These are phyloP conservation scores for Habropoda laboriosa DNA, from an alignment of 1,140 invertebrate species.

Conservation along the genomic window DNA sequence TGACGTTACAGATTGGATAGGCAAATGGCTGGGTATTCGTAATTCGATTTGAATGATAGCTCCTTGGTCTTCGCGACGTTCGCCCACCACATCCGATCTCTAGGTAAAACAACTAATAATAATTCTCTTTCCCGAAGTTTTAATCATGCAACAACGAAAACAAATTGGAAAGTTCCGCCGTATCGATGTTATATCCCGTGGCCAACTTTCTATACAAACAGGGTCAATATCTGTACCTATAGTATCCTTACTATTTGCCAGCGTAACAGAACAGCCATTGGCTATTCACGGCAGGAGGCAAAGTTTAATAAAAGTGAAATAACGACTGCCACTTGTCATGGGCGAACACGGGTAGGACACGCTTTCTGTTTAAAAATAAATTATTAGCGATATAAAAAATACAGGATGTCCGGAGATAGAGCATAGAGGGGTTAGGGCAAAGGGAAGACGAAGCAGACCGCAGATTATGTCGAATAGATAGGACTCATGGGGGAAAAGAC, in stretches of 20 bases:
- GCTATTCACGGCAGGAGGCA: no score
- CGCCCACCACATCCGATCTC: neutral
- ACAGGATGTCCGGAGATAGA: neutral
- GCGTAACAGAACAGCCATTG: no score
- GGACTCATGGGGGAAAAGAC: slow-evolving; percentile 46
- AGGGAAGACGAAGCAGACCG: neutral
- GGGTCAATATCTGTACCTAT: slow-evolving; percentile 6
- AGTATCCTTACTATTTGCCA: neutral
- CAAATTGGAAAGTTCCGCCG: neutral
- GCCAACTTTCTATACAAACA: neutral
- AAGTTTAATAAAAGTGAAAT: no score
- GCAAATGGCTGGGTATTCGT: neutral
- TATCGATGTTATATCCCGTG: neutral
- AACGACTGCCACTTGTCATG: no score
- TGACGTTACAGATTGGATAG: neutral
- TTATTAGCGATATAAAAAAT: neutral
- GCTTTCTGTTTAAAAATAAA: no score
- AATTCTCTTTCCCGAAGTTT: neutral
- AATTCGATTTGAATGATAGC: slow-evolving; percentile 1
- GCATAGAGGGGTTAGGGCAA: no score
- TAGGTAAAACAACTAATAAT: slow-evolving; percentile 11
- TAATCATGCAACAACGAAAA: neutral
- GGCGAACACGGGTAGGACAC: no score
- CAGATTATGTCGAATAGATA: slow-evolving; percentile 56
- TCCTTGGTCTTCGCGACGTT: neutral